phyloP scores from a whole-genome alignment of 2,113 vertebrate genomes.

The Danio rerio region DNA sequence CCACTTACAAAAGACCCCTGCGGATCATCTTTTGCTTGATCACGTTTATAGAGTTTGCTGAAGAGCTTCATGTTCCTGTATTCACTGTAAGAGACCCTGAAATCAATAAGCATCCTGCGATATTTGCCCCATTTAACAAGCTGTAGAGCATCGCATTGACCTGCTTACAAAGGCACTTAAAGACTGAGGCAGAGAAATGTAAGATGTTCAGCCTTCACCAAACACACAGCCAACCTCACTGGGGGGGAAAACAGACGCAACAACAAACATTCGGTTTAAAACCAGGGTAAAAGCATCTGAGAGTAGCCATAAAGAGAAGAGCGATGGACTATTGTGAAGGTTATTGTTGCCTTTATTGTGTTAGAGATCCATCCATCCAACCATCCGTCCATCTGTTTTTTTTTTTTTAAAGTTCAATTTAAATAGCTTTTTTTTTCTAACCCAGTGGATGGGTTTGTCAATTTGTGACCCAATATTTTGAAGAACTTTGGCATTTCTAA shows the following conservation, averaged over 20 bases:
- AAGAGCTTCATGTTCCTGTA: not conserved
- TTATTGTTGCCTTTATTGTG: constrained; percentile 19
- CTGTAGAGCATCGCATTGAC: constrained; percentile 4
- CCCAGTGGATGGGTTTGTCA: too few relatives aligned
- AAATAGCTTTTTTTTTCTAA: too few relatives aligned
- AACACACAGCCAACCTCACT: not conserved
- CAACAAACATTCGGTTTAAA: not conserved
- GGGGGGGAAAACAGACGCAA: not conserved
- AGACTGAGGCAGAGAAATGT: not conserved
- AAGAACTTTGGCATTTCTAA: too few relatives aligned
- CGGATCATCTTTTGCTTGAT: not conserved
- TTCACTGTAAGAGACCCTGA: not conserved
- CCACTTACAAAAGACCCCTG: not conserved
- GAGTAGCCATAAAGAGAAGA: constrained; percentile 2
- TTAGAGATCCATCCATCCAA: not conserved
- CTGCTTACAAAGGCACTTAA: not conserved
- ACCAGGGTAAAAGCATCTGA: not conserved
- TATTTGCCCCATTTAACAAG: constrained; percentile 41
- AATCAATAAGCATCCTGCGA: constrained; percentile 35
- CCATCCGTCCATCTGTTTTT: too few relatives aligned
- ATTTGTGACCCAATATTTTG: too few relatives aligned
- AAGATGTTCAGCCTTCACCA: not conserved
- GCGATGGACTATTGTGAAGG: not conserved
- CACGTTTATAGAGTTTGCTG: not conserved
- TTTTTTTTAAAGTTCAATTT: too few relatives aligned